Base-by-base conservation (phyloP, 2,797 vertebrate genomes). In the Pitangus sulphuratus region DNA sequence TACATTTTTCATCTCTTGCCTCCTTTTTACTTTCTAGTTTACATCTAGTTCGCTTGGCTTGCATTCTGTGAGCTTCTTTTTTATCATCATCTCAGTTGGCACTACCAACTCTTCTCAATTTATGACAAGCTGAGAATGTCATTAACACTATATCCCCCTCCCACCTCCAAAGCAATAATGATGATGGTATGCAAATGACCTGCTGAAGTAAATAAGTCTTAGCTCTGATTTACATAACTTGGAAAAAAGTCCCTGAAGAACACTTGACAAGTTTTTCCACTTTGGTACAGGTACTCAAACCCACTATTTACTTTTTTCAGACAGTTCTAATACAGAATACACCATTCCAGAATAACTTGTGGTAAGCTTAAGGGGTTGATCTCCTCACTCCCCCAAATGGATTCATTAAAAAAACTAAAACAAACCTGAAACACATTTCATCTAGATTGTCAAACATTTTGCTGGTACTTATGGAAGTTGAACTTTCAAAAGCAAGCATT, bases 101-200 rank as follows among this genome's bases (percentile, higher is more conserved):
- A 82, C n/a, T 57, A 86, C 20, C 50, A 87, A 35, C 42, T 91
- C 61, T 65, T 88, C 44, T 81, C 50, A 79, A 72, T 84, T 93
- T 89, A 68, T 90, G 62, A 93, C 77, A 94, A 94, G 48, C 80
- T 86, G 45, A 84, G 88, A 94, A 84, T 82, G 50, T 91, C 62
- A 81, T 93, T 91, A 93, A 71, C 31, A 48, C 26, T 61, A 11
- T 40, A 64, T 69, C 26, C 26, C 10, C 11, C 15, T 84, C 72
- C 62, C 45, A 87, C 71, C 64, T 82, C 40, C 40, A 87, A 79
- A 65, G 33, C 30, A 87, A 76, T 79, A 90, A 72, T 72, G 39
- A 90, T 90, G 77, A 89, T 91, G 79, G 57, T 53, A 84, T 79
- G 50, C 51, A 93, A 94, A 94, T 71, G 18, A 57, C 25, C 30